Evolutionary conservation across 2,888 invertebrate genomes (phyloP), one percentile per base, ranked within the genome.

Genomic region (Plagiodera versicolora): DNA sequence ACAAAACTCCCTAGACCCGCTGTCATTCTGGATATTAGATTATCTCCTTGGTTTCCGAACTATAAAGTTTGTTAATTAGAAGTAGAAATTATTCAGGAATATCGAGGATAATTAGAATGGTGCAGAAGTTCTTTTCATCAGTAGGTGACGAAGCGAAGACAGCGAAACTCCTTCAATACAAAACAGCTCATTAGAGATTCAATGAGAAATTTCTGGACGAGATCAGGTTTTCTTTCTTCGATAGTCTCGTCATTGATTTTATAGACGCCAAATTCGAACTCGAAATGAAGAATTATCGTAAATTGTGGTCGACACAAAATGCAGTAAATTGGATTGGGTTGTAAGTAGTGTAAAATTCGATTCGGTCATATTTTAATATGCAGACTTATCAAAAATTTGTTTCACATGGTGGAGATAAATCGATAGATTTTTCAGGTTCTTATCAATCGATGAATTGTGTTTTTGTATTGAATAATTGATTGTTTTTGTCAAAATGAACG

Each of bases 21-120:
- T 52, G 52, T 52, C 39, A 20, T 39, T 16, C 53, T 44, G 53
- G 44, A 39, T 53, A 53, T 53, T 53, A 44, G 53, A 53, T 53
- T 53, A 44, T 53, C 53, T 44, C 28, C 53, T 45, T 44, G 44
- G 39, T 39, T 53, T 24, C 53, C 44, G 28, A 45, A 44, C 44
- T 17, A 19, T 44, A 44, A 53, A 44, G 44, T 53, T 44, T 6
- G 20, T 53, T 53, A 53, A 53, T 53, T 44, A 53, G 45, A 53
- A 53, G 20, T 20, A 39, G 24, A 44, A 44, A 44, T 53, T 53
- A 53, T 53, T 53, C 53, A 19, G 44, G 53, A 39, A 53, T 53
- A 53, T 53, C 20, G 9, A 44, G 53, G 20, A 53, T 53, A 53
- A 53, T 53, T 52, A 20, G 35, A 52, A 52, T 18, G 52, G 52